These are phyloP conservation scores for Aphis gossypii DNA, from an alignment of 1,140 invertebrate species.

Conservation along the genomic window DNA sequence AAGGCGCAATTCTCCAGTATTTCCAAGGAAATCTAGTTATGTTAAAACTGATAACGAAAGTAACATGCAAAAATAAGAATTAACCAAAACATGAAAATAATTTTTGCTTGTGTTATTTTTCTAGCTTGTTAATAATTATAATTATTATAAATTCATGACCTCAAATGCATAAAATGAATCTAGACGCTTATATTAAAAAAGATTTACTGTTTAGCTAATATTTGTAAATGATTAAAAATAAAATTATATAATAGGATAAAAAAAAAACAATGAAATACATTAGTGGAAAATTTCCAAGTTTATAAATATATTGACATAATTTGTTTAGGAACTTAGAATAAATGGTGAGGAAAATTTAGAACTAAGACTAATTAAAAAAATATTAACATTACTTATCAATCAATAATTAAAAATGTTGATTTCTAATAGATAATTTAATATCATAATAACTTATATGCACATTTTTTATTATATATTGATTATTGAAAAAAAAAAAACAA, in stretches of 20 bases:
- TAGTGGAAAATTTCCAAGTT: not conserved
- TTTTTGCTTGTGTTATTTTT: conserved; percentile 17
- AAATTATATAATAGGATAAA: not conserved
- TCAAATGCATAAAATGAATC: not conserved
- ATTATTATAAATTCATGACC: not conserved
- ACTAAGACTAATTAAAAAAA: not conserved
- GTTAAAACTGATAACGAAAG: conserved; percentile 28
- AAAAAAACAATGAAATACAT: not conserved
- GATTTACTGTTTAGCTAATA: not conserved
- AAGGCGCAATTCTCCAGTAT: conserved; percentile 42
- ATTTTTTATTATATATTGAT: not conserved
- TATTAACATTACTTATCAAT: not conserved
- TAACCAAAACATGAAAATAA: not conserved
- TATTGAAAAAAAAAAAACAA: not conserved
- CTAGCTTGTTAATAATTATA: conserved; percentile 24
- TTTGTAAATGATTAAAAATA: not conserved
- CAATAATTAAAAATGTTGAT: not conserved
- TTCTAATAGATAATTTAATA: not conserved
- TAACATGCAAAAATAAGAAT: conserved; percentile 27
- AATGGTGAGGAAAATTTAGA: not conserved
- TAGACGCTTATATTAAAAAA: not conserved
- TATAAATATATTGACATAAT: not conserved
- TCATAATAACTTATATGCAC: not conserved
- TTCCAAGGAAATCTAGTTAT: conserved; percentile 41
- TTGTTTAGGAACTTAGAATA: not conserved